A percentile compares a stretch with the other conserved stretches of the same genome.
Evolutionary conservation across 2,113 vertebrate genomes (phyloP).

Genomic region (Chlamydotis undulata): DNA sequence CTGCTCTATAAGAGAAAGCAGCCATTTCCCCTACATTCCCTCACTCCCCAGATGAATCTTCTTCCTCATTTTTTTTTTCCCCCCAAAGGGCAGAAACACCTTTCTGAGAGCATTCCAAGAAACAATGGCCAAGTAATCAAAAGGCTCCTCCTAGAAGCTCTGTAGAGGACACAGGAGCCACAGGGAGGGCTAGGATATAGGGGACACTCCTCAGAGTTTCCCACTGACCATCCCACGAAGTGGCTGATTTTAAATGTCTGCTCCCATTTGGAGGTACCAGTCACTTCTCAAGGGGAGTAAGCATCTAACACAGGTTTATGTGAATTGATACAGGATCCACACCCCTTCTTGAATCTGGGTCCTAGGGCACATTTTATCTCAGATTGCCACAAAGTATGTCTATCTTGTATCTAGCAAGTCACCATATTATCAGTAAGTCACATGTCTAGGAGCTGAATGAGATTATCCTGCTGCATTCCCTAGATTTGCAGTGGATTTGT

Average conservation of each 20-base stretch:
- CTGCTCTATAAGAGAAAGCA: not conserved
- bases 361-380: not conserved
- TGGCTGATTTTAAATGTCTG: not conserved
- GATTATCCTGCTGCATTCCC: not conserved
- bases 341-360: not conserved
- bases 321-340: not conserved
- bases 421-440: not conserved
- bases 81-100: not conserved
- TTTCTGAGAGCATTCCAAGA: not conserved
- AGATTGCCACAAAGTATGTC: not conserved
- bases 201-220: not conserved
- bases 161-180: not conserved
- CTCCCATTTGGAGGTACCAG: not conserved
- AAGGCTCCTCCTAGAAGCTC: not conserved
- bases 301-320: not conserved
- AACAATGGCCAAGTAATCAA: not conserved
- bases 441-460: not conserved
- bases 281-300: not conserved
- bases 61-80: not conserved
- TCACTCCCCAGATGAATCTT: not conserved
- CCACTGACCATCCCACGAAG: not conserved
- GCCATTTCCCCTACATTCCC: not conserved
- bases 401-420: not conserved
- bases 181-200: not conserved
- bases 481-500: not conserved